phyloP scores from a whole-genome alignment of 2,113 vertebrate species.

The Ceratotherium simum region DNA sequence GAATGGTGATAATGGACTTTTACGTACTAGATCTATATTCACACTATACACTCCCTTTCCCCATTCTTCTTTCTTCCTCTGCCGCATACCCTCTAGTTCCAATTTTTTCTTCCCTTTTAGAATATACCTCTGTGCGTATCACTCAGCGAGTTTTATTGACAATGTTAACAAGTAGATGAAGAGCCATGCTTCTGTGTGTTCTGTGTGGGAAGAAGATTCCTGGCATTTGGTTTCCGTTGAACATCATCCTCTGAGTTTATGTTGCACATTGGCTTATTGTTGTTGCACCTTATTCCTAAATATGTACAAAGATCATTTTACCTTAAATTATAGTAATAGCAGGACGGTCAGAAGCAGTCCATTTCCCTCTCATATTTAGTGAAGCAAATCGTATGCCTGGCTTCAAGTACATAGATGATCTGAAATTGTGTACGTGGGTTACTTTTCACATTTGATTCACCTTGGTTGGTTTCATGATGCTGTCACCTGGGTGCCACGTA shows the following conservation, averaged over 20 bases:
- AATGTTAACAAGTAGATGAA: background rate
- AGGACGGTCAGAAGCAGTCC: background rate
- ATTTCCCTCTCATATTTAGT: background rate
- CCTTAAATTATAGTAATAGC: background rate
- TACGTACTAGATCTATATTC: background rate
- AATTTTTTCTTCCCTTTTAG: background rate
- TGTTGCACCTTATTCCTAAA: background rate
- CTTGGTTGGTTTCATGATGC: conserved; percentile 7
- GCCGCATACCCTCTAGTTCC: background rate
- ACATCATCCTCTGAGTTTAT: background rate
- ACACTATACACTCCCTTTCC: background rate
- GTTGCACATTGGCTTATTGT: background rate
- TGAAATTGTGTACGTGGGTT: background rate
- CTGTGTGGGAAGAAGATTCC: background rate
- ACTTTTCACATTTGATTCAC: conserved; percentile 11
- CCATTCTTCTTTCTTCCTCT: background rate
- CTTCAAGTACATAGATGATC: background rate
- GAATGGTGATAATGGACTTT: background rate
- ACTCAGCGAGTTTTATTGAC: background rate
- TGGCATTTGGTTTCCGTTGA: background rate
- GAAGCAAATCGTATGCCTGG: background rate
- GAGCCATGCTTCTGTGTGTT: accelerated
- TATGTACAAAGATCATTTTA: background rate
- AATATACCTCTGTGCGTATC: background rate
- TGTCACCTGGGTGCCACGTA: conserved; percentile 45